phyloP scores from a whole-genome alignment of 2,113 vertebrate genomes.

The Falco punctatus region DNA sequence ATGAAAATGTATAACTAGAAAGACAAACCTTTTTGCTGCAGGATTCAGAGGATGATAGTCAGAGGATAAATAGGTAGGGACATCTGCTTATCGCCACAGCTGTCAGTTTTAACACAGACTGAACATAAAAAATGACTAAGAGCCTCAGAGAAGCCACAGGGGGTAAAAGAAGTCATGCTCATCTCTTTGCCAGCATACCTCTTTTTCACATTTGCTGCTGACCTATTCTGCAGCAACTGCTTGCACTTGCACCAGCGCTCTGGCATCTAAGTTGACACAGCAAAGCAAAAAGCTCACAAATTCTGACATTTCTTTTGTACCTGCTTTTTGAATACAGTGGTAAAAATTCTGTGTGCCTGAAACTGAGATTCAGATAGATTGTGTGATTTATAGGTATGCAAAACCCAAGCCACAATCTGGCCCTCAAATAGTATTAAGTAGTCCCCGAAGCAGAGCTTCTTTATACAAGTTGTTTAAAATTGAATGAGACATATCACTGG shows the following conservation, averaged over 20 bases:
- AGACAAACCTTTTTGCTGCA: not conserved
- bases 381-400: not conserved
- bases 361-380: not conserved
- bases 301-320: not conserved
- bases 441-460: not conserved
- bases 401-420: not conserved
- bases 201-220: not conserved
- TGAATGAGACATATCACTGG: not conserved
- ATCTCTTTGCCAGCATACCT: not conserved
- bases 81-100: not conserved
- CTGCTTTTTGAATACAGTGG: not conserved
- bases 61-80: not conserved
- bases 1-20: not conserved
- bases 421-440: not conserved
- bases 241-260: not conserved
- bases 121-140: not conserved
- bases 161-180: not conserved
- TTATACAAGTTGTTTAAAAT: constrained; percentile 6
- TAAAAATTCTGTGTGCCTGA: not conserved
- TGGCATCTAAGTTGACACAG: not conserved
- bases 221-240: not conserved
- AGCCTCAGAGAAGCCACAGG: not conserved
- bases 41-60: not conserved
- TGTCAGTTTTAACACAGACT: not conserved
- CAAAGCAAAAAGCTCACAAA: not conserved